Conservation (phyloP, 2,113 vertebrate genomes). For the Helogale parvula region DNA sequence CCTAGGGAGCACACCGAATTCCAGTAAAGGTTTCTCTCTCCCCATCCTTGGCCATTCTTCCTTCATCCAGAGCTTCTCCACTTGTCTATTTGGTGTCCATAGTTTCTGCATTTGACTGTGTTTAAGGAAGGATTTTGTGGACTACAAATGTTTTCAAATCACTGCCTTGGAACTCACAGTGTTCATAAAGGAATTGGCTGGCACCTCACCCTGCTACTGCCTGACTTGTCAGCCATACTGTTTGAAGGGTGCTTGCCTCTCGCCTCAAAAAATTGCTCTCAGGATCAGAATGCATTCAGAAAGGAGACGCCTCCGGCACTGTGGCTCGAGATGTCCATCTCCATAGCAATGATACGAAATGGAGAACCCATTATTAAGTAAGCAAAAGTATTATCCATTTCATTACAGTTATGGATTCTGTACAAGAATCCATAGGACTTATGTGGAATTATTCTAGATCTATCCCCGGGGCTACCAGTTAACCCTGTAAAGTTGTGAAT, state of each 20-base stretch:
- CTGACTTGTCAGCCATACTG: accelerated
- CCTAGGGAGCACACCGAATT: neutral
- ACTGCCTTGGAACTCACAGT: neutral
- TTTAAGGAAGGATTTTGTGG: neutral
- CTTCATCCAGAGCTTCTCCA: neutral
- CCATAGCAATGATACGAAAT: neutral
- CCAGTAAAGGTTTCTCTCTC: neutral
- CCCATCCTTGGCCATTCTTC: neutral
- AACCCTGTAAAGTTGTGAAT: neutral
- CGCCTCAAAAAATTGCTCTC: neutral
- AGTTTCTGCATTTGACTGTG: neutral
- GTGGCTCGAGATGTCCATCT: neutral
- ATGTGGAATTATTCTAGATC: neutral
- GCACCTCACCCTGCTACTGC: accelerated
- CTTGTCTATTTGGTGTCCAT: neutral
- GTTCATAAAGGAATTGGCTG: neutral
- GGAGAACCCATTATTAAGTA: neutral
- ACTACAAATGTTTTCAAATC: neutral
- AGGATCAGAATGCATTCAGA: neutral
- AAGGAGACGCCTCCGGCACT: neutral
- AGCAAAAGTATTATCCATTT: neutral
- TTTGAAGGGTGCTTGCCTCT: accelerated
- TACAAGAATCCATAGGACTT: no score
- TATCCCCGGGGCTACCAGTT: neutral
- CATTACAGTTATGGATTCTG: neutral